These are phyloP conservation scores for Oryctes rhinoceros DNA, from an alignment of 1,140 invertebrate species.

Conservation along the genomic window DNA sequence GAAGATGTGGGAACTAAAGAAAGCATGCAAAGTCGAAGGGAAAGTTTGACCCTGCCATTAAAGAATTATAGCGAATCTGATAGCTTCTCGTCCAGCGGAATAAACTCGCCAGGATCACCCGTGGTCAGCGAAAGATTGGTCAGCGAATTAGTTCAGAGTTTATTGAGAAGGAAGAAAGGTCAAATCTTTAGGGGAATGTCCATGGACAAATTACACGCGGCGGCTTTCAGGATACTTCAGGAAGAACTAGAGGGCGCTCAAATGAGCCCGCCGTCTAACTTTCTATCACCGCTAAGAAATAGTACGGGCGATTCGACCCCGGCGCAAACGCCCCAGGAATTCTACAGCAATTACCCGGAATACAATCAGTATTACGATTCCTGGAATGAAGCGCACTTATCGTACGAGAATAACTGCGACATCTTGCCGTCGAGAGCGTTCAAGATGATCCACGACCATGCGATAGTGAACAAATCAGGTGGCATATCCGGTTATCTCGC, in stretches of 20 bases:
- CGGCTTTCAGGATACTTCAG: constrained; percentile 65
- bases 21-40: constrained; percentile 53
- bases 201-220: constrained; percentile 66
- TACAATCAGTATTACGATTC: constrained; percentile 65
- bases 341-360: constrained; percentile 59
- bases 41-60: constrained; percentile 60
- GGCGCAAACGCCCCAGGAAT: constrained; percentile 61
- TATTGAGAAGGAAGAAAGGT: constrained; percentile 65
- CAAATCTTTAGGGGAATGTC: constrained; percentile 64
- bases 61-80: constrained; percentile 50
- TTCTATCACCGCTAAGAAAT: constrained; percentile 50
- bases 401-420: constrained; percentile 53
- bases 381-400: constrained; percentile 63
- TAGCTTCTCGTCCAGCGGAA: constrained; percentile 62
- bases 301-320: constrained; percentile 55
- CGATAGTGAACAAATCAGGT: constrained; percentile 52
- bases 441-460: constrained; percentile 59
- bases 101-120: constrained; percentile 65
- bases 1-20: constrained; percentile 50
- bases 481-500: constrained; percentile 55
- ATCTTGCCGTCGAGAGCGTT: constrained; percentile 66
- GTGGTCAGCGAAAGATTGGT: constrained; percentile 66
- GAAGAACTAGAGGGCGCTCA: constrained; percentile 63
- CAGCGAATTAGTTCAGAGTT: constrained; percentile 67
- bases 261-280: constrained; percentile 54